Percentiles rank a stretch among this genome's conserved stretches.
These are phyloP conservation scores for Coregonus ussuriensis DNA, from an alignment of 2,797 vertebrate species.

Conservation along the genomic window DNA sequence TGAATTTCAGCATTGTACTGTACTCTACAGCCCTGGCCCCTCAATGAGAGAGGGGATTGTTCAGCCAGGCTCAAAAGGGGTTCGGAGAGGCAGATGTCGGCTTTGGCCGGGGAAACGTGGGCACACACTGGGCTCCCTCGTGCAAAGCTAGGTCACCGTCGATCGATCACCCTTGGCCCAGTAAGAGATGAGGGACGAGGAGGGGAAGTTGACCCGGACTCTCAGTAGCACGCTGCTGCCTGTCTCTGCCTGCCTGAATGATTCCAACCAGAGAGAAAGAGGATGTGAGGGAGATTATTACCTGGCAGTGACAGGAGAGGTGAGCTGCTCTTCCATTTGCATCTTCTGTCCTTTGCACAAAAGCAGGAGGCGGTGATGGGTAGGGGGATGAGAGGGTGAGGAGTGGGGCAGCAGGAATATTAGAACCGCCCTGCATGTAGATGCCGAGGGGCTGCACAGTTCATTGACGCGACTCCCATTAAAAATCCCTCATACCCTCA, in stretches of 20 bases:
- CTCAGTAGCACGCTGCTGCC: slow-evolving; percentile 44
- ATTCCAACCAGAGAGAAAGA: slow-evolving; percentile 19
- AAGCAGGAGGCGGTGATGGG: slow-evolving; percentile 8
- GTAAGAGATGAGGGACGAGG: slow-evolving; percentile 32
- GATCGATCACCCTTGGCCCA: slow-evolving; percentile 56
- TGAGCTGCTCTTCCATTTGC: slow-evolving; percentile 56
- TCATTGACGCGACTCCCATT: slow-evolving; percentile 81
- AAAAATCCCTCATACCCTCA: slow-evolving; percentile 81
- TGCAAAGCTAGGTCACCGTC: slow-evolving; percentile 49
- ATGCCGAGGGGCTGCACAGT: slow-evolving; percentile 74
- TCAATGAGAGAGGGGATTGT: slow-evolving; percentile 69
- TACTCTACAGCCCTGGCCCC: slow-evolving; percentile 58
- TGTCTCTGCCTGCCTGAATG: slow-evolving; percentile 42
- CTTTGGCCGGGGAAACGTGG: slow-evolving; percentile 52
- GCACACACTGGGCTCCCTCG: slow-evolving; percentile 55
- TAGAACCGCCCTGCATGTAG: slow-evolving; percentile 69
- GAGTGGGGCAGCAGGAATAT: slow-evolving; percentile 34
- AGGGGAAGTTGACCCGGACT: slow-evolving; percentile 56
- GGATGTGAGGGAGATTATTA: slow-evolving; percentile 35
- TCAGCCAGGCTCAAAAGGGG: slow-evolving; percentile 55
- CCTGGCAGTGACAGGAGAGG: slow-evolving; percentile 45
- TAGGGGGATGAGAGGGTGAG: not conserved
- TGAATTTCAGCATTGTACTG: slow-evolving; percentile 68
- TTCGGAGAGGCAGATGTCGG: slow-evolving; percentile 56
- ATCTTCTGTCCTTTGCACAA: slow-evolving; percentile 58